Conservation (phyloP, 1,140 invertebrate species). For the Sycophaga agraensis region DNA sequence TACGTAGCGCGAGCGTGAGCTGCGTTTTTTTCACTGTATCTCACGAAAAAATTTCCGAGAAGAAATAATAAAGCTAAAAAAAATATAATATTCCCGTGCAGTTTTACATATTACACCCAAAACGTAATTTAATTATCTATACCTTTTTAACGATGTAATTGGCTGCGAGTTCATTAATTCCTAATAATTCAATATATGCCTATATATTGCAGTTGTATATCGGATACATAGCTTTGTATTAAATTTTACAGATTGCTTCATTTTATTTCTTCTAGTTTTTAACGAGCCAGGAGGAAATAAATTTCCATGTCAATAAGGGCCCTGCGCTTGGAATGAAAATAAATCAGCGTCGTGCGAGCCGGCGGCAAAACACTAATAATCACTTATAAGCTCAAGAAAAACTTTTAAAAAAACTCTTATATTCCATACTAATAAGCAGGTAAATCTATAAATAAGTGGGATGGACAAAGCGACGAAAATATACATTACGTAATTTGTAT, state of each 20-base stretch:
- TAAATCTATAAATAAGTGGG: constrained; percentile 52
- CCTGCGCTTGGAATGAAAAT: no score
- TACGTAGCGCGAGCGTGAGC: constrained; percentile 23
- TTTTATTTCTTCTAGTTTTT: no score
- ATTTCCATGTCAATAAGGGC: no score
- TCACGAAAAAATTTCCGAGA: constrained; percentile 20
- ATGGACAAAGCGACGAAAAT: constrained; percentile 49
- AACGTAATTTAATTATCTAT: not conserved
- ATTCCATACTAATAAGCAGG: constrained; percentile 38
- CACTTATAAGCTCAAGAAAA: constrained; percentile 31
- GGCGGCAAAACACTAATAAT: constrained; percentile 29
- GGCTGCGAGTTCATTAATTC: no score
- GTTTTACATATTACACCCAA: constrained; percentile 12
- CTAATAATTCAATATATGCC: no score
- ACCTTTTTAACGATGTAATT: no score
- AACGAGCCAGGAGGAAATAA: no score
- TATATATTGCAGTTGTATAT: no score
- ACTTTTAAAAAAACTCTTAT: constrained; percentile 39
- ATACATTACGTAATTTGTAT: constrained; percentile 58
- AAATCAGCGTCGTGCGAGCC: constrained; percentile 42
- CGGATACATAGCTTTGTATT: no score
- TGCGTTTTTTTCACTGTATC: constrained; percentile 27
- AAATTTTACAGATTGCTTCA: no score
- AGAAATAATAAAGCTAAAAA: constrained; percentile 28
- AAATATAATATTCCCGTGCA: constrained; percentile 1